Evolutionary conservation across 2,888 invertebrate genomes (phyloP), one percentile per base, ranked within the genome.

Genomic region (Hemistola chrysoprasaria): DNA sequence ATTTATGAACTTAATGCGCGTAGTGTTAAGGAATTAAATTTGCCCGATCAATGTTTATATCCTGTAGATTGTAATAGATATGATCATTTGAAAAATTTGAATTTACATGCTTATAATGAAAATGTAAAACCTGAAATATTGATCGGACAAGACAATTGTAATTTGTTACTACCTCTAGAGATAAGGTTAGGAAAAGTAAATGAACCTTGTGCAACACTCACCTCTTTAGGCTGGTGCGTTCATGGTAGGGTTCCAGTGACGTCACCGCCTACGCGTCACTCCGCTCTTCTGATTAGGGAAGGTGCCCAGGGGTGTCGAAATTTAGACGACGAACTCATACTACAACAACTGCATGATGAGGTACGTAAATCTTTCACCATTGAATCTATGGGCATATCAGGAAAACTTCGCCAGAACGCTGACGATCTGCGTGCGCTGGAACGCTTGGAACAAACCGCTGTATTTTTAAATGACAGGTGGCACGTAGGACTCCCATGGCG

Each of bases 81-180:
- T n/a, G n/a, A n/a, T n/a, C n/a, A 16, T 16, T 3, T 16, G 4
- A 16, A 16, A 16, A 16, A 16, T 16, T 16, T 16, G 16, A n/a
- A n/a, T n/a, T 16, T 16, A 16, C n/a, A n/a, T n/a, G n/a, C n/a
- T n/a, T 16, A 4, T 16, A 16, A 2, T 16, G 4, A 16, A 2
- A 4, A 16, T 16, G 4, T 16, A 2, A 48, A 53, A 32, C 62
- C 62, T 0, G 52, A 63, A 43, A 24, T 62, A 3, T 38, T 62
- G 11, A 58, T 64, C 20, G 64, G 60, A 0, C 62, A 62, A 20
- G 62, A 62, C 33, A 62, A 65, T 47, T 57, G 53, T 24, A 7
- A 60, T 29, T 46, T 64, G 7, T 10, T 64, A 9, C 34, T 54
- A 28, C 59, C 59, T 0, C 26, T 56, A 23, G 31, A 58, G 44